Percentiles rank a stretch among this genome's conserved stretches.
These are phyloP conservation scores for Microtus montanus DNA, from an alignment of 2,113 vertebrate genomes.

Conservation along the genomic window DNA sequence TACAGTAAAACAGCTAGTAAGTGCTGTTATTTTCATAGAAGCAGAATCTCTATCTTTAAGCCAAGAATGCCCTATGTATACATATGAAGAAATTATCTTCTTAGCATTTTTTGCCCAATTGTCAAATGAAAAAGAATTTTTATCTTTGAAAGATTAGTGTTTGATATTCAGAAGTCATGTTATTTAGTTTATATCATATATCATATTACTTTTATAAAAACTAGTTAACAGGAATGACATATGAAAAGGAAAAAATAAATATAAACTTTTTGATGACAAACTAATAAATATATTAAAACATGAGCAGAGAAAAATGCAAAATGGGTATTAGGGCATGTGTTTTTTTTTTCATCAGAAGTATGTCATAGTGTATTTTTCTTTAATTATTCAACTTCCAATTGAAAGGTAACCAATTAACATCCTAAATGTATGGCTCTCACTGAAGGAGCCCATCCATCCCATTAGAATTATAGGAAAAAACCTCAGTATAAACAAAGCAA, in stretches of 20 bases:
- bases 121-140: not conserved
- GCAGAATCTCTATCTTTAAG: not conserved
- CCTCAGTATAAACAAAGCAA: not conserved
- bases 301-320: not conserved
- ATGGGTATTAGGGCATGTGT: too few species aligned
- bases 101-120: not conserved
- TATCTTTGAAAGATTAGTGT: not conserved
- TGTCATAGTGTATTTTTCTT: not conserved
- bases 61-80: not conserved
- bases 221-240: slow-evolving; percentile 9
- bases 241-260: not conserved
- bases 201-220: slow-evolving; percentile 13
- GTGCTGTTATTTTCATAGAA: not conserved
- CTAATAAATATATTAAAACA: slow-evolving; percentile 1
- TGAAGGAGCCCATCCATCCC: not conserved
- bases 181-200: slow-evolving; percentile 19
- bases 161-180: not conserved
- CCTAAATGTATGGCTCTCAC: not conserved
- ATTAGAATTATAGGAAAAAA: not conserved
- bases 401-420: not conserved
- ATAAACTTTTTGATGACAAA: slow-evolving; percentile 6
- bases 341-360: not conserved
- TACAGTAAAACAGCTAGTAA: not conserved
- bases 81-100: not conserved
- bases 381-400: not conserved